Conservation (phyloP, 1,140 invertebrate species). For the Episyrphus balteatus region DNA sequence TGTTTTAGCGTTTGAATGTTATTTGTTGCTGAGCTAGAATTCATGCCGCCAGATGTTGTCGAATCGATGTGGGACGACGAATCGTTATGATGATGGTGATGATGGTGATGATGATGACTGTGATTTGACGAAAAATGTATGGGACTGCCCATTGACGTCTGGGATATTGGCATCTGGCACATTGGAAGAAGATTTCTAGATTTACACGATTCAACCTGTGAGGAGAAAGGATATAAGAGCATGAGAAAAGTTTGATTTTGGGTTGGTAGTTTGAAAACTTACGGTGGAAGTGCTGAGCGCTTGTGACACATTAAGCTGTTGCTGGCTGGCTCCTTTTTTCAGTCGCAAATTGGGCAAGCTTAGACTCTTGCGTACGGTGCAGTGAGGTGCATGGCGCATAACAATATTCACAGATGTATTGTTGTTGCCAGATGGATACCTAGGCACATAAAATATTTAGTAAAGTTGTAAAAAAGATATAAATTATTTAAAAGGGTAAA, state of each 20-base stretch:
- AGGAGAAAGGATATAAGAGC: conserved; percentile 39
- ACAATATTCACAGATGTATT: conserved; percentile 40
- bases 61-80: conserved; percentile 25
- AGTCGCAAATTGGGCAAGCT: conserved; percentile 59
- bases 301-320: conserved; percentile 32
- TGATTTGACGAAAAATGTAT: conserved; percentile 14
- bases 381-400: conserved; percentile 25
- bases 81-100: conserved; percentile 32
- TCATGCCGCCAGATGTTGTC: conserved; percentile 17
- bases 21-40: conserved; percentile 15
- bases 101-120: conserved; percentile 15
- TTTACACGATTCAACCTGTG: conserved; percentile 40
- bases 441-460: conserved; percentile 20
- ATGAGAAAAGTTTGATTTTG: conserved; percentile 17
- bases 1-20: conserved; percentile 7
- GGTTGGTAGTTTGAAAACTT: conserved; percentile 43
- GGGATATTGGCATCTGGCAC: conserved; percentile 35
- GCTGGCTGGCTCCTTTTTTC: conserved; percentile 8
- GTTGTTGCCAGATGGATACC: conserved; percentile 69
- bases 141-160: conserved; percentile 16
- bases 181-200: conserved; percentile 33
- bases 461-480: no score
- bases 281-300: conserved; percentile 50
- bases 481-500: no score
- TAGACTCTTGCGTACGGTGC: conserved; percentile 50